A percentile compares a stretch with the other conserved stretches of the same genome.
Conservation (phyloP, 2,797 vertebrate genomes). For the Lagothrix lagotricha region DNA sequence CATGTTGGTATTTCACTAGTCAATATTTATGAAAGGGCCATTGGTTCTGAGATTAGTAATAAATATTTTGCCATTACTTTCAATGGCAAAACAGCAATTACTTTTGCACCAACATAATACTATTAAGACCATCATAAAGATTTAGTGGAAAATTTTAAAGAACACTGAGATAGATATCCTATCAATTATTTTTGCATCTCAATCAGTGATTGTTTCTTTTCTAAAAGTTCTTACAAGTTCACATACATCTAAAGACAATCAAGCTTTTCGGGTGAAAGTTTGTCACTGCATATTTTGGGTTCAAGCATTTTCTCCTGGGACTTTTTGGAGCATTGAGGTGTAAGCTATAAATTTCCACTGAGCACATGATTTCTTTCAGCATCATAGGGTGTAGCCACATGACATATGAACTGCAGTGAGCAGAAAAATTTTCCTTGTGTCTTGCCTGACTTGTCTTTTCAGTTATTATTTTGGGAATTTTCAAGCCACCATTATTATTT, state of each 20-base stretch:
- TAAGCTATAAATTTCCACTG: background rate
- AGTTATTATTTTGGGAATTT: constrained; percentile 26
- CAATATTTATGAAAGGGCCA: background rate
- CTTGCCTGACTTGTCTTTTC: background rate
- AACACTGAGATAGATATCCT: background rate
- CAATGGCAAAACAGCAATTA: background rate
- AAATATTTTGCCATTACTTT: background rate
- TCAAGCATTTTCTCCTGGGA: background rate
- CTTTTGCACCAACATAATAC: background rate
- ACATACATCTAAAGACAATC: background rate
- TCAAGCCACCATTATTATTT: background rate
- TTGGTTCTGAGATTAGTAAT: background rate
- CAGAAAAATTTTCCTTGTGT: background rate
- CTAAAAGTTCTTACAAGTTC: background rate
- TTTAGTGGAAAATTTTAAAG: background rate
- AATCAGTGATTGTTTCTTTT: background rate
- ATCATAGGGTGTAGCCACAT: background rate
- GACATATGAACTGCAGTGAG: background rate
- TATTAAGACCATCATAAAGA: background rate
- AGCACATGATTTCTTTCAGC: background rate
- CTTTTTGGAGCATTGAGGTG: background rate
- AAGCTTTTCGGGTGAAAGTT: background rate
- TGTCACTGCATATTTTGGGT: background rate
- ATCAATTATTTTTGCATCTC: background rate
- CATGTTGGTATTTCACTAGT: background rate